phyloP scores from a whole-genome alignment of 2,797 vertebrate species.

The Eulemur mongoz region DNA sequence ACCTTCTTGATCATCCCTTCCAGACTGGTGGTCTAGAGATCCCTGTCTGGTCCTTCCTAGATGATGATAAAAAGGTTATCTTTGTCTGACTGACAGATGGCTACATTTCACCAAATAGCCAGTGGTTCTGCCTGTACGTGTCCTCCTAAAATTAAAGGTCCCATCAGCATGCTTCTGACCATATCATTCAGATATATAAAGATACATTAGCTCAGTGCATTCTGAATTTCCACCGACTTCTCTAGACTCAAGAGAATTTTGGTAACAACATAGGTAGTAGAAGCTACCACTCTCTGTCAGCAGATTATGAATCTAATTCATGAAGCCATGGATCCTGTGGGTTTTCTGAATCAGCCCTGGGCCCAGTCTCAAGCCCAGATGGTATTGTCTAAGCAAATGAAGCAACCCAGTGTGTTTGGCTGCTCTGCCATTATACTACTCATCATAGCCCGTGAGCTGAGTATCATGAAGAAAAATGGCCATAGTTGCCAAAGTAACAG shows the following conservation, averaged over 20 bases:
- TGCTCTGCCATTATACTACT: slow-evolving; percentile 91
- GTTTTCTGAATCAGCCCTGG: slow-evolving; percentile 89
- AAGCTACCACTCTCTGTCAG: slow-evolving; percentile 94
- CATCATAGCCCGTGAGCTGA: slow-evolving; percentile 91
- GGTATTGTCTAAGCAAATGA: slow-evolving; percentile 93
- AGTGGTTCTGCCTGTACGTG: slow-evolving; percentile 88
- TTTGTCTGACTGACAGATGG: slow-evolving; percentile 86
- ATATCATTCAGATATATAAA: slow-evolving; percentile 94
- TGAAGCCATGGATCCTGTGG: slow-evolving; percentile 91
- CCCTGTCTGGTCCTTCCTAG: slow-evolving; percentile 88
- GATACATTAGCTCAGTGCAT: slow-evolving; percentile 87
- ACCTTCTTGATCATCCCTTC: slow-evolving; percentile 89
- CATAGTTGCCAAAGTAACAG: slow-evolving; percentile 87
- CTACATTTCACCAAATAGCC: slow-evolving; percentile 90
- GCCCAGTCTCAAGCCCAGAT: slow-evolving; percentile 92
- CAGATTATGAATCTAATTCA: slow-evolving; percentile 92
- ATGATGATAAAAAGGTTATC: slow-evolving; percentile 92
- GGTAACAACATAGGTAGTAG: slow-evolving; percentile 90
- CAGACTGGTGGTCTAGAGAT: slow-evolving; percentile 87
- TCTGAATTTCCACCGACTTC: slow-evolving; percentile 91
- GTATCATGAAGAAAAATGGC: slow-evolving; percentile 94
- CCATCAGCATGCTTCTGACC: slow-evolving; percentile 90
- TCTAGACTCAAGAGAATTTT: slow-evolving; percentile 90
- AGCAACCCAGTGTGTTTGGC: slow-evolving; percentile 89
- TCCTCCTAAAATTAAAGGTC: slow-evolving; percentile 90